Percentiles rank a stretch among this genome's conserved stretches.
Evolutionary conservation across 2,113 vertebrate genomes (phyloP).

Genomic region (Paraplagusia blochii): DNA sequence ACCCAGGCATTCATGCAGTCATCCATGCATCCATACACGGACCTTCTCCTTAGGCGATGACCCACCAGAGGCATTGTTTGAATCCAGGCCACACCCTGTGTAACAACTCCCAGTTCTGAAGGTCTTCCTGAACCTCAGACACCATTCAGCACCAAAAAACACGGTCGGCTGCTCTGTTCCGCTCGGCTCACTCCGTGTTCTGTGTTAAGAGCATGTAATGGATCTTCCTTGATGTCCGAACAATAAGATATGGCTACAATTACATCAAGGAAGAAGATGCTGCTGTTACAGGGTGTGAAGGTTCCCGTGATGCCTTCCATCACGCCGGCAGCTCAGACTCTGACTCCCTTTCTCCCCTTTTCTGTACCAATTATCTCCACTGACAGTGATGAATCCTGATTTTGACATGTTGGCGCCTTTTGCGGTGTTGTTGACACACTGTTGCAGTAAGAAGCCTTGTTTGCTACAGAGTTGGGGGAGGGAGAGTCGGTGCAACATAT

Average conservation of each 20-base stretch:
- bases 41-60: conserved; percentile 49
- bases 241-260: conserved; percentile 37
- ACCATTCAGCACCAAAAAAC: conserved; percentile 17
- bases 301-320: conserved; percentile 31
- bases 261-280: conserved; percentile 17
- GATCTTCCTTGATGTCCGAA: conserved; percentile 37
- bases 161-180: not conserved
- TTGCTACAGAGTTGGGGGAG: conserved; percentile 36
- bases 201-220: conserved; percentile 25
- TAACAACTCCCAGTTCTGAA: conserved; percentile 35
- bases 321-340: conserved; percentile 17
- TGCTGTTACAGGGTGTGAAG: conserved; percentile 23
- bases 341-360: conserved; percentile 31
- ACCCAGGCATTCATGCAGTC: conserved; percentile 23
- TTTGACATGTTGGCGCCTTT: conserved; percentile 62
- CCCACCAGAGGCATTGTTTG: conserved; percentile 55
- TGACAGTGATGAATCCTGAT: conserved; percentile 68
- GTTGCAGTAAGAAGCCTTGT: conserved; percentile 48
- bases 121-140: conserved; percentile 10
- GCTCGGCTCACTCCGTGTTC: not conserved
- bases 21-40: conserved; percentile 37
- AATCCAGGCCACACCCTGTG: conserved; percentile 66
- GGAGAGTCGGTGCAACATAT: conserved; percentile 57
- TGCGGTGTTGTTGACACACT: conserved; percentile 25
- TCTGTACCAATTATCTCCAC: conserved; percentile 46